A percentile compares a stretch with the other conserved stretches of the same genome.
phyloP scores from a whole-genome alignment of 2,113 vertebrate genomes.

The Burhinus oedicnemus region DNA sequence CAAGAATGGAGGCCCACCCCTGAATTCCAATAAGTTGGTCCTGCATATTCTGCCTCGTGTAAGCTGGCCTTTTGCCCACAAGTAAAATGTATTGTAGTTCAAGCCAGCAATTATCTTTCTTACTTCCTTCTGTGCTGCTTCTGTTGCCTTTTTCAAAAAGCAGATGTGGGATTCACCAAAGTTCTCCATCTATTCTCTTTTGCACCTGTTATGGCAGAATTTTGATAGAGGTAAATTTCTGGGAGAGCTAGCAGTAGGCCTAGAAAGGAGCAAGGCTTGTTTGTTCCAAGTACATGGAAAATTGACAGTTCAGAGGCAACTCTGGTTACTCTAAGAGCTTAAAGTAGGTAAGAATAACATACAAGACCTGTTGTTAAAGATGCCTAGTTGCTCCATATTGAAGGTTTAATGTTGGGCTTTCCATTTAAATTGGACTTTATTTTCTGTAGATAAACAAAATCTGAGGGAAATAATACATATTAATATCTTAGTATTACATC shows the following conservation, averaged over 20 bases:
- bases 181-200: conserved; percentile 64
- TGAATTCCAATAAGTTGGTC: conserved; percentile 94
- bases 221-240: conserved; percentile 41
- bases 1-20: conserved; percentile 86
- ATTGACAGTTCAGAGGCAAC: neutral
- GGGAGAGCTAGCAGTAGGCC: neutral
- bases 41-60: conserved; percentile 81
- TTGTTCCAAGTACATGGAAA: conserved; percentile 2
- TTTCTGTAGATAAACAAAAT: neutral
- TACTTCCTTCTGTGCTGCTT: conserved; percentile 82
- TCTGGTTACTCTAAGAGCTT: neutral
- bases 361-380: neutral
- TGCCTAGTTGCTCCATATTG: neutral
- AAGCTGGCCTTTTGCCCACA: conserved; percentile 90
- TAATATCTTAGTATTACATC: neutral
- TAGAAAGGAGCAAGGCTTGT: neutral
- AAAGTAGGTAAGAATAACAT: neutral
- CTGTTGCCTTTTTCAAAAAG: conserved; percentile 68
- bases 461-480: neutral
- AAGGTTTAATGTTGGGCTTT: neutral
- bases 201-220: conserved; percentile 68
- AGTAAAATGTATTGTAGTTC: conserved; percentile 76
- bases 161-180: conserved; percentile 75
- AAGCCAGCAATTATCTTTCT: conserved; percentile 82
- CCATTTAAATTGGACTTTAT: neutral